These are phyloP conservation scores for Cynodonichthys magdalenae DNA, from an alignment of 2,797 vertebrate species.

Conservation along the genomic window DNA sequence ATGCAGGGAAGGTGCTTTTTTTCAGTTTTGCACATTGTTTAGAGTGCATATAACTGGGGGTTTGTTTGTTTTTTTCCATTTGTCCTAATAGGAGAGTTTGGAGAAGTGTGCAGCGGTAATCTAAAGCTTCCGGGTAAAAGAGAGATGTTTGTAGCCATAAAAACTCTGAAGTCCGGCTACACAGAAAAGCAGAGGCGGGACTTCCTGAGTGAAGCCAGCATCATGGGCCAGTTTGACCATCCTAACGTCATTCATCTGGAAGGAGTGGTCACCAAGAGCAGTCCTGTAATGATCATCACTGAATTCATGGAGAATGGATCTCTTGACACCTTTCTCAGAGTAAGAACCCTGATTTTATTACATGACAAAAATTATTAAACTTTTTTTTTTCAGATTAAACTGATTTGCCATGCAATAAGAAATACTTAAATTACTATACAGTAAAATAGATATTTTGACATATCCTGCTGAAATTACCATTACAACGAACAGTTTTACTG, in stretches of 20 bases:
- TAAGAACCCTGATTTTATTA: constrained; percentile 59
- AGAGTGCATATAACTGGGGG: background rate
- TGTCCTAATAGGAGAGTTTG: constrained; percentile 89
- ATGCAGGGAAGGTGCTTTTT: constrained; percentile 4
- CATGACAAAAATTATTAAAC: background rate
- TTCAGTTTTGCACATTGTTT: constrained; percentile 1
- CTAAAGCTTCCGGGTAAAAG: constrained; percentile 96
- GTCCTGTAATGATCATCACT: constrained; percentile 96
- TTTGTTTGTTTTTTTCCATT: background rate
- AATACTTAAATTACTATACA: background rate
- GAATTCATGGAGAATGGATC: constrained; percentile 99
- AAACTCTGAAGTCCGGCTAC: constrained; percentile 96
- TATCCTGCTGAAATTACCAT: background rate
- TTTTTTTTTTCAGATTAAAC: background rate
- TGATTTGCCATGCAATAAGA: too few species aligned
- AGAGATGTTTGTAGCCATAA: constrained; percentile 98
- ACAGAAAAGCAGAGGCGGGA: constrained; percentile 97
- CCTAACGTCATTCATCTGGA: constrained; percentile 98
- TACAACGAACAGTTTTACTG: background rate
- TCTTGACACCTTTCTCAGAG: constrained; percentile 95
- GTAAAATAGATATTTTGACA: background rate
- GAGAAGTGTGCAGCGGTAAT: constrained; percentile 97
- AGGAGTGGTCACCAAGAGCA: constrained; percentile 97
- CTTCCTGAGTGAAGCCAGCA: constrained; percentile 97
- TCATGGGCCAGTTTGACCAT: constrained; percentile 99